Evolutionary conservation across 2,113 vertebrate species (phyloP).

Genomic region (Campylomormyrus numenius): DNA sequence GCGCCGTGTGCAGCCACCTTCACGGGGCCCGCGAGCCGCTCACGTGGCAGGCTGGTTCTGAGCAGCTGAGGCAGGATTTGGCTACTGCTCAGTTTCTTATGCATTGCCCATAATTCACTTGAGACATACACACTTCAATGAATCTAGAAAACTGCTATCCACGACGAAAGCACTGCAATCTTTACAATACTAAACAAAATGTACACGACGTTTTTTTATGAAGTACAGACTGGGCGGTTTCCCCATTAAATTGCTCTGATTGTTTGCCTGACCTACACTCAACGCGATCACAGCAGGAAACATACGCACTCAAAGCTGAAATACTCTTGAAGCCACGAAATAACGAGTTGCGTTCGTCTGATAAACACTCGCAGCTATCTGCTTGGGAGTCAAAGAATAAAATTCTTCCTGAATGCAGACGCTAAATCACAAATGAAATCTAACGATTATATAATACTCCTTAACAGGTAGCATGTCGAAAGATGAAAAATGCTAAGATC

Average conservation of each 20-base stretch:
- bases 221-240: background rate
- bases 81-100: background rate
- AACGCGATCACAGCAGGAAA: background rate
- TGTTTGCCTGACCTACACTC: background rate
- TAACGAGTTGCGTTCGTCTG: background rate
- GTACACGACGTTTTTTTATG: background rate
- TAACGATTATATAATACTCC: background rate
- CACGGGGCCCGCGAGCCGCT: background rate
- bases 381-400: background rate
- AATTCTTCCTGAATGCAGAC: background rate
- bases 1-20: background rate
- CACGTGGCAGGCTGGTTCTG: conserved; percentile 14
- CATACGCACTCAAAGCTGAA: background rate
- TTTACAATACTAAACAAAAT: background rate
- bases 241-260: background rate
- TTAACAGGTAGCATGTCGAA: background rate
- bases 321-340: background rate
- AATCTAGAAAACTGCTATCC: background rate
- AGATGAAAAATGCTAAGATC: background rate
- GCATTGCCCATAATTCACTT: background rate
- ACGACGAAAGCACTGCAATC: background rate
- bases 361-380: background rate
- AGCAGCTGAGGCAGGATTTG: background rate
- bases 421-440: background rate
- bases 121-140: conserved; percentile 33